These are phyloP conservation scores for Alectura lathami DNA, from an alignment of 2,113 vertebrate species.

Conservation along the genomic window DNA sequence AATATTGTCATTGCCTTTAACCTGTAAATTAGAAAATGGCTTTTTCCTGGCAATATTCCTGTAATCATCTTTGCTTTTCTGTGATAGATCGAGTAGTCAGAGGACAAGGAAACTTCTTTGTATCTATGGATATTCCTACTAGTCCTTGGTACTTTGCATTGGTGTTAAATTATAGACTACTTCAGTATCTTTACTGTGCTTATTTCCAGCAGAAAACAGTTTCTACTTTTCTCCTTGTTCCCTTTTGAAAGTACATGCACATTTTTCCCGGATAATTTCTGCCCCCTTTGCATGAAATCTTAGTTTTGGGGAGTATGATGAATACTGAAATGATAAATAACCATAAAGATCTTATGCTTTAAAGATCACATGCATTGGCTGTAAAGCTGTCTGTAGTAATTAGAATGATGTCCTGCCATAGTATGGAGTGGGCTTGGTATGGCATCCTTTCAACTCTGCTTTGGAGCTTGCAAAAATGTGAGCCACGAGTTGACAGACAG, in stretches of 20 bases:
- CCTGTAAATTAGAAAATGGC: not conserved
- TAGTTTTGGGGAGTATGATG: too few relatives aligned
- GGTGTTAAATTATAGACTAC: not conserved
- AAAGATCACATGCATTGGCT: not conserved
- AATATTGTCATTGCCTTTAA: not conserved
- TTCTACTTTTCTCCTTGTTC: not conserved
- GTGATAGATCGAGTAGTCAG: not conserved
- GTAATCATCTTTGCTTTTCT: not conserved
- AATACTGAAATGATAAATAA: not conserved
- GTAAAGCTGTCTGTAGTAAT: not conserved
- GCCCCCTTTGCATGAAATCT: not conserved
- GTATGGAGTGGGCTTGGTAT: not conserved
- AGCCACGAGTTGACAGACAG: not conserved
- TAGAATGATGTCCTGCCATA: not conserved
- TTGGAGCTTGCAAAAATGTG: not conserved
- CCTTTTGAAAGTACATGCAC: not conserved
- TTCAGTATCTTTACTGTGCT: not conserved
- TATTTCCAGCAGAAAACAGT: not conserved
- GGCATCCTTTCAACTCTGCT: not conserved
- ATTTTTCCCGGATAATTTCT: not conserved
- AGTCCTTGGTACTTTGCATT: not conserved
- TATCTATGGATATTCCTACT: not conserved
- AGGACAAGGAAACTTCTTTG: not conserved
- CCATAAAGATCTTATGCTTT: not conserved
- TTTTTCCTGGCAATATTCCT: not conserved